phyloP scores from a whole-genome alignment of 2,113 vertebrate species.

The Notarius lentiginosus region DNA sequence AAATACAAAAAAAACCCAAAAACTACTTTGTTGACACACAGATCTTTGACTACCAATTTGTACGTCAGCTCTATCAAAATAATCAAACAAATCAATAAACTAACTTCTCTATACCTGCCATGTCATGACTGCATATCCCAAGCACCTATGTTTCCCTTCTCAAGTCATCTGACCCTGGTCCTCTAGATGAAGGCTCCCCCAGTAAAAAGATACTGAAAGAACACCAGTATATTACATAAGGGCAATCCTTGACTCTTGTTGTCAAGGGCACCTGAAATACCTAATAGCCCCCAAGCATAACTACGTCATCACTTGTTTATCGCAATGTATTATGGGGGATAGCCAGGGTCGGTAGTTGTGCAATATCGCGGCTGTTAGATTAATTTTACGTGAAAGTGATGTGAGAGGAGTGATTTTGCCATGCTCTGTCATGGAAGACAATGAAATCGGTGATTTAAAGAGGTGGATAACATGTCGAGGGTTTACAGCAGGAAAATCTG shows the following conservation, averaged over 20 bases:
- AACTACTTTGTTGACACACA: neutral
- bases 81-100: neutral
- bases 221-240: neutral
- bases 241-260: neutral
- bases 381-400: too few species aligned
- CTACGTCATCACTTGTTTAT: too few species aligned
- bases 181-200: neutral
- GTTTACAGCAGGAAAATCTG: too few species aligned
- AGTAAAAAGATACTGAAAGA: neutral
- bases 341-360: too few species aligned
- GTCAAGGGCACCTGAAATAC: neutral
- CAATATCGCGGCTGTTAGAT: too few species aligned
- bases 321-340: too few species aligned
- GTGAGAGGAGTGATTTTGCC: too few species aligned
- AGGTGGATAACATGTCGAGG: too few species aligned
- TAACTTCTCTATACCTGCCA: neutral
- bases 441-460: too few species aligned
- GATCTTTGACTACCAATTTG: neutral
- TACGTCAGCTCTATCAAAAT: neutral
- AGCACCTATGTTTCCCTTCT: neutral
- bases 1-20: too few species aligned
- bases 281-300: too few species aligned
- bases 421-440: too few species aligned
- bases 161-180: neutral
- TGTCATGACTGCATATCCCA: neutral